Percentiles rank a stretch among this genome's conserved stretches.
phyloP scores from a whole-genome alignment of 1,140 invertebrate genomes.

The Brachionus rotundiformis region DNA sequence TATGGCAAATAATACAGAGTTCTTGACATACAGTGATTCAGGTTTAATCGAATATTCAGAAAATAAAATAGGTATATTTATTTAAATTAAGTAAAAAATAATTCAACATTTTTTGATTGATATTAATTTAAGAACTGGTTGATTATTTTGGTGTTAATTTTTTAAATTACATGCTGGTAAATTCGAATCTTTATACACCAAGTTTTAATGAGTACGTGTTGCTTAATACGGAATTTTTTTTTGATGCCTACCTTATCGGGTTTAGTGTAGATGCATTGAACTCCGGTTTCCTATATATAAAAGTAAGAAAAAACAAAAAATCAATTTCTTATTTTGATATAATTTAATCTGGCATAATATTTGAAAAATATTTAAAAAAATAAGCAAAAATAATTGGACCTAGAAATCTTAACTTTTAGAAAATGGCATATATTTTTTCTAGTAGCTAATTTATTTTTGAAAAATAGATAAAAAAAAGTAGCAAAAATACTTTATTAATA shows the following conservation, averaged over 20 bases:
- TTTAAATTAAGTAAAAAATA: not conserved
- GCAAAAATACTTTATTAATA: too few relatives aligned
- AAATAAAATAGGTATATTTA: not conserved
- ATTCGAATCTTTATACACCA: not conserved
- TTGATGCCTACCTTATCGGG: not conserved
- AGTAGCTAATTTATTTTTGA: too few relatives aligned
- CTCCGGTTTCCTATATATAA: not conserved
- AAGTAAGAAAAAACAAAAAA: not conserved
- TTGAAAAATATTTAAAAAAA: too few relatives aligned
- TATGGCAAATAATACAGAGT: not conserved
- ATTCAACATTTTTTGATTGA: not conserved
- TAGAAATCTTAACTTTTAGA: too few relatives aligned
- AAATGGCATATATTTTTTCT: too few relatives aligned
- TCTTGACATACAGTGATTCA: not conserved
- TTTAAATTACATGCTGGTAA: not conserved
- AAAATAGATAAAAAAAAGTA: too few relatives aligned
- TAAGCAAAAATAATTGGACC: too few relatives aligned
- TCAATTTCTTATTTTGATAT: too few relatives aligned
- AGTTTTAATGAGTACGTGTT: not conserved
- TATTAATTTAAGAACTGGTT: not conserved
- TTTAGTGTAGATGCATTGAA: not conserved
- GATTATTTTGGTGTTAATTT: not conserved
- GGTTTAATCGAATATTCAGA: not conserved
- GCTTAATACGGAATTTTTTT: conserved; percentile 21
- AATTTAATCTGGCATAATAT: too few relatives aligned